These are phyloP conservation scores for Anguilla obscura DNA, from an alignment of 2,797 vertebrate genomes.

Conservation along the genomic window DNA sequence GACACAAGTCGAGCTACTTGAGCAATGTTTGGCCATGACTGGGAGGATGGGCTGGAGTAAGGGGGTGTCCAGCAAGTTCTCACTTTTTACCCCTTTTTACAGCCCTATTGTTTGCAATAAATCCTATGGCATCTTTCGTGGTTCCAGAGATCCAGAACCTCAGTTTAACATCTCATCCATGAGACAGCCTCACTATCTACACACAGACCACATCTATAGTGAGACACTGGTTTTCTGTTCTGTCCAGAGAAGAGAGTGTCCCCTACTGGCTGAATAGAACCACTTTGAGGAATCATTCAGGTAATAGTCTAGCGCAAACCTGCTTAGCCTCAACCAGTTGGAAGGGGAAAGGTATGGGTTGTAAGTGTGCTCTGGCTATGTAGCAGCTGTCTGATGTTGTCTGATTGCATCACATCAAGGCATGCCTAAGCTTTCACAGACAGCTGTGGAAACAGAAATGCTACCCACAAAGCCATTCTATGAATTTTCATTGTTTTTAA, in stretches of 20 bases:
- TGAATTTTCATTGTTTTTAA: too few species aligned
- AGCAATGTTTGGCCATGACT: background rate
- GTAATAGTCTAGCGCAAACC: background rate
- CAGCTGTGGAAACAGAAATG: background rate
- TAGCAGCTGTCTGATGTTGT: background rate
- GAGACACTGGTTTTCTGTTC: background rate
- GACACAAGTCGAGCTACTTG: background rate
- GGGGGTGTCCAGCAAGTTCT: background rate
- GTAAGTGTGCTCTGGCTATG: background rate
- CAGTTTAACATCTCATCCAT: background rate
- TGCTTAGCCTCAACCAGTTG: background rate
- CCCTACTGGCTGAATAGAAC: background rate
- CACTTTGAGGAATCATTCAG: background rate
- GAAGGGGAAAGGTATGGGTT: background rate
- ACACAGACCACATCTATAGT: background rate
- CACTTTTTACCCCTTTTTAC: background rate
- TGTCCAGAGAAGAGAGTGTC: background rate
- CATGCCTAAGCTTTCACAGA: background rate
- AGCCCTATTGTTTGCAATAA: background rate
- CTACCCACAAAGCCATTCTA: too few species aligned
- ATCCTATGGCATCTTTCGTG: background rate
- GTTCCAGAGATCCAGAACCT: background rate
- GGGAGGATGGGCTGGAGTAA: background rate
- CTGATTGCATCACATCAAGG: background rate
- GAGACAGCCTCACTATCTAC: background rate